A percentile compares a stretch with the other conserved stretches of the same genome.
These are phyloP conservation scores for Lepidotrigona ventralis DNA, from an alignment of 1,140 invertebrate genomes.

Conservation along the genomic window DNA sequence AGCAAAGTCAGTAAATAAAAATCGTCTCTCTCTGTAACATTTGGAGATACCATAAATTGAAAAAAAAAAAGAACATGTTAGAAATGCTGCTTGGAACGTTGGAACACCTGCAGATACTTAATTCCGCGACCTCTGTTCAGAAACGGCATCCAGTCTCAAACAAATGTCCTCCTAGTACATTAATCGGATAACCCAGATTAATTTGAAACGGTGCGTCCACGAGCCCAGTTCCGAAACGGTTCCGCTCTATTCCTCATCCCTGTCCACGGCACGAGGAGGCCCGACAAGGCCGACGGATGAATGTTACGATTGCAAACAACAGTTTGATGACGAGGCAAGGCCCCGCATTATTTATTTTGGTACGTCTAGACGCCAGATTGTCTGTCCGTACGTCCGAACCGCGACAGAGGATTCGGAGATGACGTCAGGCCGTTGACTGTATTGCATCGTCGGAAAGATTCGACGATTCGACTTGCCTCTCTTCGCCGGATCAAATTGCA, in stretches of 20 bases:
- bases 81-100: too few species aligned
- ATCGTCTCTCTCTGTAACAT: too few species aligned
- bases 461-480: slow-evolving; percentile 37
- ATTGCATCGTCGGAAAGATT: slow-evolving; percentile 53
- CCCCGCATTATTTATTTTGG: slow-evolving; percentile 75
- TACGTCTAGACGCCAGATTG: slow-evolving; percentile 80
- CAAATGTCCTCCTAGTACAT: too few species aligned
- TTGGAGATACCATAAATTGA: too few species aligned
- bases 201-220: not conserved
- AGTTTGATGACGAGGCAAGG: slow-evolving; percentile 72
- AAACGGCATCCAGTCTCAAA: not conserved
- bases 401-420: slow-evolving; percentile 71
- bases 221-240: not conserved
- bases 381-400: slow-evolving; percentile 75
- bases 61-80: too few species aligned
- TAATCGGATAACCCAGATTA: slow-evolving; percentile 5
- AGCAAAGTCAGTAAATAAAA: too few species aligned
- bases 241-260: slow-evolving; percentile 30
- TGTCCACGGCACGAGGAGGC: slow-evolving; percentile 1
- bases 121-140: not conserved
- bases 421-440: slow-evolving; percentile 67
- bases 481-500: slow-evolving; percentile 57
- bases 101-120: too few species aligned
- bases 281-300: slow-evolving; percentile 58
- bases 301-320: slow-evolving; percentile 70